These are phyloP conservation scores for Capreolus pygargus DNA, from an alignment of 2,113 vertebrate genomes.

Conservation along the genomic window DNA sequence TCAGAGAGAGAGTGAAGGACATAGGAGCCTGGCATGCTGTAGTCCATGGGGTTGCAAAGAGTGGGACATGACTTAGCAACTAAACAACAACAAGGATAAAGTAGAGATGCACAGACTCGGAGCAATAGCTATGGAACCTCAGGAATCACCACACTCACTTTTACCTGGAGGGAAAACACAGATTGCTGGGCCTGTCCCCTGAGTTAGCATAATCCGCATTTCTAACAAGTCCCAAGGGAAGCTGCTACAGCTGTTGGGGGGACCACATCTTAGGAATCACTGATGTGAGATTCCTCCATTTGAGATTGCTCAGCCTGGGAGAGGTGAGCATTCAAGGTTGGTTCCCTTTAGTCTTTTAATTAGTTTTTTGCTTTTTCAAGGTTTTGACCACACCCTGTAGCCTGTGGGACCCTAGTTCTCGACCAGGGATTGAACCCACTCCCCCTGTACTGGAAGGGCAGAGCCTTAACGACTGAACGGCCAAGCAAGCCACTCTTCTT, in stretches of 20 bases:
- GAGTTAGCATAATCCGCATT: background rate
- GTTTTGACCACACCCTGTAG: background rate
- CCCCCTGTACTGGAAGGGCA: background rate
- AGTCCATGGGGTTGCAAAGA: background rate
- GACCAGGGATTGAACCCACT: background rate
- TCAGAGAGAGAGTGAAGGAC: background rate
- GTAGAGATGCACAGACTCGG: background rate
- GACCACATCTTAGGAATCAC: background rate
- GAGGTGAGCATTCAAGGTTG: background rate
- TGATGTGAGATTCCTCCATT: background rate
- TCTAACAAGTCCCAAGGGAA: background rate
- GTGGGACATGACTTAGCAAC: background rate
- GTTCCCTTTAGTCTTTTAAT: background rate
- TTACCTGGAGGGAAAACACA: background rate
- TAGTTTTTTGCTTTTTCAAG: background rate
- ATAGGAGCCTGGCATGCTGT: background rate
- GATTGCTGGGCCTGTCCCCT: background rate
- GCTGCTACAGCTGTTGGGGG: background rate
- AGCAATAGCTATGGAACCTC: background rate
- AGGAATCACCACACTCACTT: background rate
- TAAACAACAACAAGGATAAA: background rate
- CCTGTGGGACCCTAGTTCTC: background rate
- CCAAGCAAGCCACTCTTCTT: background rate
- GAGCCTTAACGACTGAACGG: background rate
- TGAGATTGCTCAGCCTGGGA: background rate